Evolutionary conservation across 2,797 vertebrate genomes (phyloP), one percentile per base, ranked within the genome.

Genomic region (Serranus cabrilla): DNA sequence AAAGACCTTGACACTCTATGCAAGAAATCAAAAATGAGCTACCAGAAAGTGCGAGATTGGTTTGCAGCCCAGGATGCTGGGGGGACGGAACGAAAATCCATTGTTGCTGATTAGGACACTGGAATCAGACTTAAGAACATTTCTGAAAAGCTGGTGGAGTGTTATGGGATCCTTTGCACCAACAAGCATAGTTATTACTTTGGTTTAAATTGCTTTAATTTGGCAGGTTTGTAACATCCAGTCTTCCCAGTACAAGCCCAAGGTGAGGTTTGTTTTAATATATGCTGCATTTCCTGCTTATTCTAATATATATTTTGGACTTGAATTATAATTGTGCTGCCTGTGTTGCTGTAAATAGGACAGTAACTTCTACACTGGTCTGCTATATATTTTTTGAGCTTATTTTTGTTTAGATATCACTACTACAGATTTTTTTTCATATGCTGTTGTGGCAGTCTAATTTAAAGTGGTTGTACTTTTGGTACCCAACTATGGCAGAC

Each of bases 1-100:
- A 95, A 92, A 65, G 97, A 97, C 84, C 91, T 97, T 70, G 95
- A 96, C 78, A 70, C 83, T 40, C 90, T 97, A 83, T 96, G 96
- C 91, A 94, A 93, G 79, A 96, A 96, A 74, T 96, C 97, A 18
- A 95, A 92, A 84, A 96, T 98, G 94, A 96, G 95, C 78, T 94
- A 95, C 72, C 96, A 96, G 91, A 96, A 97, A 85, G 95, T 97
- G 61, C 82, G 96, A 47, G 95, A 96, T 74, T 97, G 96, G 97
- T 97, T 97, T 92, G 93, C 93, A 40, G 91, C 93, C 74, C 96
- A 93, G 79, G 93, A 94, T 39, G 86, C 81, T 54, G 91, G 73
- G 21, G 94, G 92, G 67, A 88, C 90, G 13, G 95, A 96, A 16
- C 91, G 94, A 58, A 94, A 96, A 66, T 87, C 92, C 11, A 87